These are phyloP conservation scores for Arctopsyche grandis DNA, from an alignment of 1,140 invertebrate genomes.

Conservation along the genomic window DNA sequence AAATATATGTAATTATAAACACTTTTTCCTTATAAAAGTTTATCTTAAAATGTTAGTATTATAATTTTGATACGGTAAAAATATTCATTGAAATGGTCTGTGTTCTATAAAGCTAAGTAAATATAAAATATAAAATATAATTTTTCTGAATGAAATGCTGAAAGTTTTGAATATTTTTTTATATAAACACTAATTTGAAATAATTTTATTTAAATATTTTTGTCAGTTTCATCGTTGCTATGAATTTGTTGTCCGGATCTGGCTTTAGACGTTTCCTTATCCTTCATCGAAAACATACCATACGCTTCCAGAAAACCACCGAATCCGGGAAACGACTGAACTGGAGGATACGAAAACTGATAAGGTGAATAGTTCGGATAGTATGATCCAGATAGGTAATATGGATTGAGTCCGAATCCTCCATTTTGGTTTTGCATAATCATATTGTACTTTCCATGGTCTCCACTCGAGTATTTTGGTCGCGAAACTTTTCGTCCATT, in stretches of 20 bases:
- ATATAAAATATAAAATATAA: no score
- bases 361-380: neutral
- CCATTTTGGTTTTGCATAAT: neutral
- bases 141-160: no score
- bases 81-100: no score
- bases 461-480: neutral
- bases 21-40: no score
- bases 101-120: no score
- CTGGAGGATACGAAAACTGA: neutral
- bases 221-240: neutral
- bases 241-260: neutral
- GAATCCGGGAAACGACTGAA: neutral
- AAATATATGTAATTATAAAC: no score
- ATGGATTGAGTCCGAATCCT: neutral
- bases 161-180: neutral
- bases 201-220: neutral
- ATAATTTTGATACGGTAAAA: no score
- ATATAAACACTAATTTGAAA: no score
- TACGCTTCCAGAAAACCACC: neutral
- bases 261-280: neutral
- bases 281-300: neutral
- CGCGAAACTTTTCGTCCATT: neutral
- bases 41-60: no score
- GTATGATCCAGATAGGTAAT: neutral
- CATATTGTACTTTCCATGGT: neutral